Evolutionary conservation across 2,797 vertebrate species (phyloP).

Genomic region (Threskiornis aethiopicus): DNA sequence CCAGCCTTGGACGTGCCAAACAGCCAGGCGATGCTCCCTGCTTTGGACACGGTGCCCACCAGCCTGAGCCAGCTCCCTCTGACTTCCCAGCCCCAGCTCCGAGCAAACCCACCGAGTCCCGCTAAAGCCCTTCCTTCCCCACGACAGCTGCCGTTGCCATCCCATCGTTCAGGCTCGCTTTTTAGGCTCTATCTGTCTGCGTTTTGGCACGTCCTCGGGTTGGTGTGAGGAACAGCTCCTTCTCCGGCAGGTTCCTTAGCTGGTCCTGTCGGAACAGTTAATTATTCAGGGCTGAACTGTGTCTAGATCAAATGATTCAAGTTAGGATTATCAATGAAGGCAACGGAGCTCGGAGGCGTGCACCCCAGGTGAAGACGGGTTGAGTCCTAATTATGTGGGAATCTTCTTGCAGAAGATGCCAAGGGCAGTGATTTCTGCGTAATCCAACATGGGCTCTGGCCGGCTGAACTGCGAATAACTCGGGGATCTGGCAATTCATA

Average conservation of each 20-base stretch:
- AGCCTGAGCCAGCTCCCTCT: background rate
- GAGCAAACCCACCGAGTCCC: background rate
- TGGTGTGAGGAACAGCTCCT: background rate
- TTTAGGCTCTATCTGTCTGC: background rate
- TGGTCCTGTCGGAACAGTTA: background rate
- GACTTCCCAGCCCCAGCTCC: background rate
- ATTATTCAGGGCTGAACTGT: background rate
- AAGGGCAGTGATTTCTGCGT: background rate
- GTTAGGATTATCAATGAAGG: background rate
- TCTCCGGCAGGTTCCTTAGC: background rate
- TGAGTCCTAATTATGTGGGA: background rate
- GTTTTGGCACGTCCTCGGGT: background rate
- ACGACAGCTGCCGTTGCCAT: background rate
- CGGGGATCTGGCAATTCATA: background rate
- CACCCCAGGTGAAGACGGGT: background rate
- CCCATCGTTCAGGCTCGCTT: fast-evolving
- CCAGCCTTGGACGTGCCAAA: background rate
- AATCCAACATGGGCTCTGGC: background rate
- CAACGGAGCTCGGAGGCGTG: background rate
- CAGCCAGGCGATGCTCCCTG: background rate
- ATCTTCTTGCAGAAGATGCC: background rate
- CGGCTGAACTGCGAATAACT: background rate
- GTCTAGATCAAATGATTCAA: background rate
- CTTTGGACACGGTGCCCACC: background rate
- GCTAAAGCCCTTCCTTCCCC: background rate